Evolutionary conservation across 2,888 invertebrate species (phyloP).

Genomic region (Scrobipalpa atriplicella): DNA sequence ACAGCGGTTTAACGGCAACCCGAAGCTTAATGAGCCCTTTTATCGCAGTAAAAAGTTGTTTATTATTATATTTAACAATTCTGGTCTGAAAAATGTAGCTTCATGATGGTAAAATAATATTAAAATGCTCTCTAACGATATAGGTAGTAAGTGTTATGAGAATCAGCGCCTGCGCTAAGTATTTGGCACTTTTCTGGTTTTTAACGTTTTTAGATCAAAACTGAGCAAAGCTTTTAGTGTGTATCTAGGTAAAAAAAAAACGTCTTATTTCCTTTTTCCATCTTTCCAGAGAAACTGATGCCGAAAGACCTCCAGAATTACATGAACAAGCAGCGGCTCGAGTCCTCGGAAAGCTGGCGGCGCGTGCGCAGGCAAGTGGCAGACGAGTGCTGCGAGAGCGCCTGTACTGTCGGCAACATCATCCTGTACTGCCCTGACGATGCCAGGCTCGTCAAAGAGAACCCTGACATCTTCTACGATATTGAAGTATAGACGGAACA

Average conservation of each 20-base stretch:
- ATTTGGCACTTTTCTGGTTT: no score
- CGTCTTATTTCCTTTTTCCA: background rate
- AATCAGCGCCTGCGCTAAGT: no score
- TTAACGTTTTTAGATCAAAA: no score
- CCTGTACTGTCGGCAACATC: conserved; percentile 65
- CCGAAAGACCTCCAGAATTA: conserved; percentile 57
- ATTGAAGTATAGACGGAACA: background rate
- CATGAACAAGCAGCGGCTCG: conserved; percentile 46
- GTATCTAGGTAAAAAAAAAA: no score
- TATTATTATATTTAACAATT: background rate
- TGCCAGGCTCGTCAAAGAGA: conserved; percentile 57
- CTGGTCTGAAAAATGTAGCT: no score
- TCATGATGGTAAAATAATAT: no score
- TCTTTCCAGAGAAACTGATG: conserved; percentile 60
- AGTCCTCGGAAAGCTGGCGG: conserved; percentile 50
- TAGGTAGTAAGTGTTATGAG: no score
- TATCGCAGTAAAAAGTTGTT: background rate
- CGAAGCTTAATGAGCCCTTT: no score
- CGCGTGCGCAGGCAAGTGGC: conserved; percentile 67
- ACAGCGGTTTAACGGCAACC: no score
- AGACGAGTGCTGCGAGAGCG: conserved; percentile 61
- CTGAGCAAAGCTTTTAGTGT: no score
- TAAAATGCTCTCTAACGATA: no score
- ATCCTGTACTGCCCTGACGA: conserved; percentile 67
- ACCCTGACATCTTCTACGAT: conserved; percentile 58